Evolutionary conservation across 2,888 invertebrate species (phyloP).

Genomic region (Melikaiella ostensackeni): DNA sequence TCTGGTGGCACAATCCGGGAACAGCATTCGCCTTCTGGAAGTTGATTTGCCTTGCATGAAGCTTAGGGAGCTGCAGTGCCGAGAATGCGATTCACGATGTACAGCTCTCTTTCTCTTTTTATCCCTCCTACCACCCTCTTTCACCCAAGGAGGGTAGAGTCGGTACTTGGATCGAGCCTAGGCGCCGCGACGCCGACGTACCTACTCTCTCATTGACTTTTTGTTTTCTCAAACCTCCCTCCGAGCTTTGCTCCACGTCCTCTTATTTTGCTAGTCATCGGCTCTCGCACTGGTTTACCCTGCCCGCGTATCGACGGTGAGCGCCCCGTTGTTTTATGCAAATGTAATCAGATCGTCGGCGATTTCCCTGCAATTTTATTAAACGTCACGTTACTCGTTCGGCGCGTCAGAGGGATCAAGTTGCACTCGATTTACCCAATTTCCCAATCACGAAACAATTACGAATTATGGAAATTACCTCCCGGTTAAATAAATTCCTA

Average conservation of each 20-base stretch:
- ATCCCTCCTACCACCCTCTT: slow-evolving; percentile 27
- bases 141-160: slow-evolving; percentile 40
- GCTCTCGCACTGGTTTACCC: slow-evolving; percentile 28
- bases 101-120: slow-evolving; percentile 55
- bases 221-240: slow-evolving; percentile 51
- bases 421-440: slow-evolving; percentile 8
- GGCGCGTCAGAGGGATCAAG: background rate
- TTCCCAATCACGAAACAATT: background rate
- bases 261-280: slow-evolving; percentile 22
- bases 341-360: slow-evolving; percentile 70
- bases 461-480: background rate
- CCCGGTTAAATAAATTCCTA: background rate
- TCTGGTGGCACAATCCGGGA: slow-evolving; percentile 69
- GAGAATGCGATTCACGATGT: slow-evolving; percentile 66
- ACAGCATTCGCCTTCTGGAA: slow-evolving; percentile 68
- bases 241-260: slow-evolving; percentile 13
- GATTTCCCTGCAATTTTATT: slow-evolving; percentile 59
- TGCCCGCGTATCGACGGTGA: slow-evolving; percentile 56
- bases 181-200: slow-evolving; percentile 60
- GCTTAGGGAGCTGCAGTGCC: slow-evolving; percentile 61
- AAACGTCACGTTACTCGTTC: slow-evolving; percentile 44
- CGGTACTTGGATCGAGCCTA: slow-evolving; percentile 54
- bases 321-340: slow-evolving; percentile 64
- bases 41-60: slow-evolving; percentile 77
- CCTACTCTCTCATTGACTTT: slow-evolving; percentile 56